Percentiles rank a stretch among this genome's conserved stretches.
phyloP scores from a whole-genome alignment of 2,113 vertebrate genomes.

The Stigmatopora nigra region DNA sequence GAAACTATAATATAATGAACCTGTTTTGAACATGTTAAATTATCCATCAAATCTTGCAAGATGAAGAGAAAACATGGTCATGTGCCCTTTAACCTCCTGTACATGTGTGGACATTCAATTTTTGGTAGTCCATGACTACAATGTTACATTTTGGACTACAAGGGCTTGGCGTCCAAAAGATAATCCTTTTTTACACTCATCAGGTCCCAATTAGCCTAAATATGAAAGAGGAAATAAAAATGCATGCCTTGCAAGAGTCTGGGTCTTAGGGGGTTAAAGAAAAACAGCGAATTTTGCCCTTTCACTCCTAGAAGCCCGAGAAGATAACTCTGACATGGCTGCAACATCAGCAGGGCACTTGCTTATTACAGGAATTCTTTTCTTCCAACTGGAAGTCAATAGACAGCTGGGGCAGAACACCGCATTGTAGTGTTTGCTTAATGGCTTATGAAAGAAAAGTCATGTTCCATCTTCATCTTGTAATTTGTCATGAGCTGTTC shows the following conservation, averaged over 20 bases:
- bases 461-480: background rate
- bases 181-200: too few species aligned
- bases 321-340: slow-evolving; percentile 50
- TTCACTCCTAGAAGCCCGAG: slow-evolving; percentile 31
- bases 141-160: too few species aligned
- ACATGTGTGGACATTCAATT: too few species aligned
- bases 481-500: background rate
- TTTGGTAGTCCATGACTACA: too few species aligned
- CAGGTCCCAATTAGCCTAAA: too few species aligned
- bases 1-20: background rate
- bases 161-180: too few species aligned
- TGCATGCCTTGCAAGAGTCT: too few species aligned
- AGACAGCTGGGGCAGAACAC: slow-evolving; percentile 13
- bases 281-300: slow-evolving; percentile 12
- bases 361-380: slow-evolving; percentile 33
- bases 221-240: too few species aligned
- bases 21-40: background rate
- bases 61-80: background rate
- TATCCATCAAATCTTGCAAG: background rate
- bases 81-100: slow-evolving; percentile 5
- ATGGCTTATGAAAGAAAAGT: background rate
- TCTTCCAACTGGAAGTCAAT: slow-evolving; percentile 28
- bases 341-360: slow-evolving; percentile 27
- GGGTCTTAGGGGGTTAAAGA: background rate
- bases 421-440: background rate